phyloP scores from a whole-genome alignment of 2,888 invertebrate species.

The Notodonta dromedarius region DNA sequence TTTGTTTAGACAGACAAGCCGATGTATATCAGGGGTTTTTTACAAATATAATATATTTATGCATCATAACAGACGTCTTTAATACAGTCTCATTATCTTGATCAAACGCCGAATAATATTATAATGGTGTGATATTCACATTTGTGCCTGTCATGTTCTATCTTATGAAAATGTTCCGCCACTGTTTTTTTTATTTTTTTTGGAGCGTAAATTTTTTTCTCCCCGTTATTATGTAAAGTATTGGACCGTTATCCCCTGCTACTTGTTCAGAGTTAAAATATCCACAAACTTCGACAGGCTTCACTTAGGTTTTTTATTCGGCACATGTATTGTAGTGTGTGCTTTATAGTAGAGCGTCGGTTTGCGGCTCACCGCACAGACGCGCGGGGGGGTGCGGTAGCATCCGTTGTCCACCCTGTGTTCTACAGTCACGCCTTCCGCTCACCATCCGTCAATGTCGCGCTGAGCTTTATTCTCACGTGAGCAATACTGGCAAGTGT shows the following conservation, averaged over 20 bases:
- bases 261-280: constrained; percentile 35
- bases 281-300: constrained; percentile 45
- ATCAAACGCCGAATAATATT: constrained; percentile 45
- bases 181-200: constrained; percentile 4
- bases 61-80: constrained; percentile 50
- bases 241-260: constrained; percentile 34
- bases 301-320: constrained; percentile 45
- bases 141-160: constrained; percentile 37
- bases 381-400: constrained; percentile 18
- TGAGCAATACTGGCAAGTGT: constrained; percentile 66
- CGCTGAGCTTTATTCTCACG: constrained; percentile 64
- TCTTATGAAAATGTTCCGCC: constrained; percentile 16
- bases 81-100: constrained; percentile 52
- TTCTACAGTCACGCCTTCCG: constrained; percentile 43
- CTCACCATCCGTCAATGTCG: constrained; percentile 70
- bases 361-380: background rate
- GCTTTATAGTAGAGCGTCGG: constrained; percentile 22
- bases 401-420: constrained; percentile 13
- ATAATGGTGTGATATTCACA: constrained; percentile 40
- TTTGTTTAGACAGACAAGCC: constrained; percentile 60
- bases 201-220: constrained; percentile 18
- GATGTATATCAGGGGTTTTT: constrained; percentile 59
- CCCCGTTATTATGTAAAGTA: constrained; percentile 25
- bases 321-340: constrained; percentile 55
- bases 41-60: constrained; percentile 32